Conservation (phyloP, 1,140 invertebrate species). For the Portunus trituberculatus region DNA sequence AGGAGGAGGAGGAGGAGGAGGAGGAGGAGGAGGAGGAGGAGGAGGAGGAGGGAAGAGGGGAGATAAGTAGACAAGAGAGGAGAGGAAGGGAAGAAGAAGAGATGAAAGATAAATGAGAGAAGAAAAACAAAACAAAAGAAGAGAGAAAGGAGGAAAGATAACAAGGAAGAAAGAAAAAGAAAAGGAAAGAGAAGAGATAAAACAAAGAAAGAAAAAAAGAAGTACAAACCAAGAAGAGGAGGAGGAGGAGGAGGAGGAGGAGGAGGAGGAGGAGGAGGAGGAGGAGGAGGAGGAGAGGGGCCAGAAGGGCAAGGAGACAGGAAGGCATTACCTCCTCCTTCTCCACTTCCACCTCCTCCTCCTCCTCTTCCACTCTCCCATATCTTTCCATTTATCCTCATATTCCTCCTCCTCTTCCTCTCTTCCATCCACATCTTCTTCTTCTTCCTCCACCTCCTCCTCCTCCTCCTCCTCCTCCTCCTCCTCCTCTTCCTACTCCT, state of each 20-base stretch:
- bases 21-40: background rate
- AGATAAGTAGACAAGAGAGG: background rate
- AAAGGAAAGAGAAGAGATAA: background rate
- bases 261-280: conserved; percentile 17
- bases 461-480: background rate
- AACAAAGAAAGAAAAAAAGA: background rate
- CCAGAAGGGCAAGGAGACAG: background rate
- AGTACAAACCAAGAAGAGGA: background rate
- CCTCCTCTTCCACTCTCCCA: background rate
- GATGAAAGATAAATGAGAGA: no score
- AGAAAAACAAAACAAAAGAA: no score
- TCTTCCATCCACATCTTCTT: background rate
- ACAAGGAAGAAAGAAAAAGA: no score
- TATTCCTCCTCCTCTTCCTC: background rate
- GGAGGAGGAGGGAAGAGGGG: background rate
- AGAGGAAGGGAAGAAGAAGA: background rate
- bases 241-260: conserved; percentile 16
- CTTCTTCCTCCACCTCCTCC: background rate
- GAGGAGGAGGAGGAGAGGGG: background rate
- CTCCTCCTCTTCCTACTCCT: background rate
- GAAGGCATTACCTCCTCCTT: background rate
- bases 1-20: conserved; percentile 17
- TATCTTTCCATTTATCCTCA: no score
- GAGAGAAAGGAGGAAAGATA: no score
- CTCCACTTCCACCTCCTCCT: background rate